Evolutionary conservation across 2,888 invertebrate genomes (phyloP).

Genomic region (Luperina nickerlii): DNA sequence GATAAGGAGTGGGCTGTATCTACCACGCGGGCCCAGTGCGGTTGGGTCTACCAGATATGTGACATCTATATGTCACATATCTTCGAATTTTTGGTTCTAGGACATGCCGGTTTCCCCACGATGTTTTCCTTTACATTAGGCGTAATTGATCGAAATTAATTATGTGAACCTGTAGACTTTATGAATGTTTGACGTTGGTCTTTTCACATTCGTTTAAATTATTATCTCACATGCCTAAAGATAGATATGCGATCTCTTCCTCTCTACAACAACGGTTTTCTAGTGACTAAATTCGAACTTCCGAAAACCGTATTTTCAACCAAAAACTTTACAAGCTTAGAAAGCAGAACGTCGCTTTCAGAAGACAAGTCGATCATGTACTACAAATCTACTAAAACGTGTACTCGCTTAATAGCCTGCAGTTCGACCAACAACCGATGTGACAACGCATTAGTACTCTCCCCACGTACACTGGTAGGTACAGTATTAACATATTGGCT

Average conservation of each 20-base stretch:
- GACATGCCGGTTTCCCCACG: no score
- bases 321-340: background rate
- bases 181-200: background rate
- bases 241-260: background rate
- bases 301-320: background rate
- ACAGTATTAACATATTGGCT: slow-evolving; percentile 52
- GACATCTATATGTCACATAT: no score
- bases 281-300: background rate
- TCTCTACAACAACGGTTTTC: background rate
- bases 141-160: background rate
- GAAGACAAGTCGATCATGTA: slow-evolving; percentile 9
- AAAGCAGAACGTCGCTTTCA: background rate
- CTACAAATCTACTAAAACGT: slow-evolving; percentile 35
- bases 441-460: slow-evolving; percentile 21
- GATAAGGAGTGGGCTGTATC: no score
- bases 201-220: background rate
- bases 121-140: background rate
- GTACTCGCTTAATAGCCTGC: slow-evolving; percentile 30
- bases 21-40: no score
- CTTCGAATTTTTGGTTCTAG: no score
- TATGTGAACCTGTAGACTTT: background rate
- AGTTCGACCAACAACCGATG: slow-evolving; percentile 10
- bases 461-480: slow-evolving; percentile 43
- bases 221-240: background rate
- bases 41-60: no score